phyloP scores from a whole-genome alignment of 2,113 vertebrate species.

The Brachyistius frenatus region DNA sequence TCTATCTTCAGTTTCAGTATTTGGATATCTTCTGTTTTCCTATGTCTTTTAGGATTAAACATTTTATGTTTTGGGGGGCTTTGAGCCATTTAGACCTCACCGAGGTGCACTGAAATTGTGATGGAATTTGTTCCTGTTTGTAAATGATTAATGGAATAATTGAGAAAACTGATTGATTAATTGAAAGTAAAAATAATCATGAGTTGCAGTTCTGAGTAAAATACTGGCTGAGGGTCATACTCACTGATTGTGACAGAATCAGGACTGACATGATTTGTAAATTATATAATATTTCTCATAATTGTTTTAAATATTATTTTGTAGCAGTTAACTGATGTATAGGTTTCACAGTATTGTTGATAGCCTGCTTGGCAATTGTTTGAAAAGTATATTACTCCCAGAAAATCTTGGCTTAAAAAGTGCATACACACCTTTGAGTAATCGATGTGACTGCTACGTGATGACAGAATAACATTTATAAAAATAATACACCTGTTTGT shows the following conservation, averaged over 20 bases:
- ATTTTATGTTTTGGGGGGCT: neutral
- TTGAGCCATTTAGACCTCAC: neutral
- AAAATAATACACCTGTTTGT: constrained; percentile 53
- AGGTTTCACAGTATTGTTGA: neutral
- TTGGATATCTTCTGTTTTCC: no score
- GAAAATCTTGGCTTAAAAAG: constrained; percentile 13
- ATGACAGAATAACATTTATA: constrained; percentile 34
- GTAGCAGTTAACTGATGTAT: neutral
- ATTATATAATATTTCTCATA: no score
- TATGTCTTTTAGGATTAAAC: neutral
- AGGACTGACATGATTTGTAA: no score
- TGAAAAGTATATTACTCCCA: neutral
- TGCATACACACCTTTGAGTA: constrained; percentile 9
- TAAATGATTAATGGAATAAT: neutral
- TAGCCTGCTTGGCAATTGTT: neutral
- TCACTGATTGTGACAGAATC: no score
- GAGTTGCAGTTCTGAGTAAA: neutral
- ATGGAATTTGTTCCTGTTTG: no score
- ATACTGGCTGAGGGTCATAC: neutral
- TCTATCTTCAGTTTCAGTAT: no score
- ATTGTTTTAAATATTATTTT: neutral
- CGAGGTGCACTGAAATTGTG: neutral
- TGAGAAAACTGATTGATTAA: neutral
- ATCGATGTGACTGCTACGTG: neutral
- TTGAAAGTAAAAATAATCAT: neutral